Base-by-base conservation (phyloP, 2,797 vertebrate genomes). In the Coranthus polyacanthus region DNA sequence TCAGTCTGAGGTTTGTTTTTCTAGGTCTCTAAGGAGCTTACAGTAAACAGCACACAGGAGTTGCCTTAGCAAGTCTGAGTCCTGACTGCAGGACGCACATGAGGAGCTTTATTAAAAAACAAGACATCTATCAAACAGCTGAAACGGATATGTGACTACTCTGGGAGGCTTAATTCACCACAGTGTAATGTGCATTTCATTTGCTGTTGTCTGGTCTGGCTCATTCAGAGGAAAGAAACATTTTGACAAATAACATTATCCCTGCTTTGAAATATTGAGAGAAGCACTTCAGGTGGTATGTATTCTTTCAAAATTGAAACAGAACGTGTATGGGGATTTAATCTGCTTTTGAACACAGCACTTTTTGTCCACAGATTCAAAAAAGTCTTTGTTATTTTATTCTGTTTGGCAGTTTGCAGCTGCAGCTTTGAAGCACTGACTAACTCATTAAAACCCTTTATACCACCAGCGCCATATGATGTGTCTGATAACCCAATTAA, bases 11-110 rank as follows among this genome's bases (percentile, higher is more conserved):
- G 70, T 73, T 83, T 78, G 78, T 79, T 83, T 76, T 61, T 37
- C 54, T 38, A 36, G 37, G 53, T 80, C 81, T 84, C 80, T 70
- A 32, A 79, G 84, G 84, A 83, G 72, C 78, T 79, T 71, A 80
- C 60, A 76, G 81, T 82, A 81, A 78, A 86, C 80, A 68, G 77
- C 77, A 66, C 42, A 61, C 45, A 36, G 69, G 63, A 76, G 62
- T 61, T 49, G 70, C 54, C 47, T 55, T 17, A 45, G 62, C 55
- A 42, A 42, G 63, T 38, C 45, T 32, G 49, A 61, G 65, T 72
- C 54, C 67, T 36, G 47, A 50, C 67, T 70, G 69, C 53, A 65
- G 41, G 76, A 75, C 47, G 65, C 70, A 53, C 74, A n/a, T 5
- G 44, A 85, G 53, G 45, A 53, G 55, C 42, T 77, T 46, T 44